A percentile compares a stretch with the other conserved stretches of the same genome.
Conservation (phyloP, 1,140 invertebrate genomes). For the Neotoxoptera formosana region DNA sequence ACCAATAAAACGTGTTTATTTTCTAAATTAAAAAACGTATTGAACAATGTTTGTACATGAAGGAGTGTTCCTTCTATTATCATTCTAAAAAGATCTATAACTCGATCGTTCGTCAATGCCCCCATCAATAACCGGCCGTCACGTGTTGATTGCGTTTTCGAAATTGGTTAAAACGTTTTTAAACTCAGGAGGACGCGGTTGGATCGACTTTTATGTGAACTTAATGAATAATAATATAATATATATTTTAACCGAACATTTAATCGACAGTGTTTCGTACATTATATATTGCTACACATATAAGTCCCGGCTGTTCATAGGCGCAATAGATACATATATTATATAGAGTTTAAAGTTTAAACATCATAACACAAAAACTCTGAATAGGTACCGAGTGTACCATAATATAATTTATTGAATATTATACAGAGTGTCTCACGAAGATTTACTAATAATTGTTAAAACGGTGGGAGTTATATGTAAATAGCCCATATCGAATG, state of each 20-base stretch:
- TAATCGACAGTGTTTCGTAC: not conserved
- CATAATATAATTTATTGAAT: not conserved
- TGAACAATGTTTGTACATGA: not conserved
- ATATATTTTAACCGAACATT: not conserved
- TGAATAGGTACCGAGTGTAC: not conserved
- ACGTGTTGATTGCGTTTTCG: not conserved
- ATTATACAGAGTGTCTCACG: not conserved
- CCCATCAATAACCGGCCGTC: not conserved
- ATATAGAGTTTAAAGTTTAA: not conserved
- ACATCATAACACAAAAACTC: not conserved
- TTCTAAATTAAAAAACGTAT: not conserved
- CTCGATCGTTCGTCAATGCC: not conserved
- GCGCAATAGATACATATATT: too few relatives aligned
- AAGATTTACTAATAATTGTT: not conserved
- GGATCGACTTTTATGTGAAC: not conserved
- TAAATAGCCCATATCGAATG: not conserved
- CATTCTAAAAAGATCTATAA: not conserved
- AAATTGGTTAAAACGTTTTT: not conserved
- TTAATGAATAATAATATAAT: not conserved
- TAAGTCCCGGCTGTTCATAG: not conserved
- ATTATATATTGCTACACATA: not conserved
- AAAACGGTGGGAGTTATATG: not conserved
- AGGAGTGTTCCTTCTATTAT: slow-evolving; percentile 21
- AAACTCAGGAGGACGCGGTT: not conserved
- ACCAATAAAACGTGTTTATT: not conserved